Percentiles rank a stretch among this genome's conserved stretches.
Conservation (phyloP, 2,888 invertebrate genomes). For the Maniola hyperantus region DNA sequence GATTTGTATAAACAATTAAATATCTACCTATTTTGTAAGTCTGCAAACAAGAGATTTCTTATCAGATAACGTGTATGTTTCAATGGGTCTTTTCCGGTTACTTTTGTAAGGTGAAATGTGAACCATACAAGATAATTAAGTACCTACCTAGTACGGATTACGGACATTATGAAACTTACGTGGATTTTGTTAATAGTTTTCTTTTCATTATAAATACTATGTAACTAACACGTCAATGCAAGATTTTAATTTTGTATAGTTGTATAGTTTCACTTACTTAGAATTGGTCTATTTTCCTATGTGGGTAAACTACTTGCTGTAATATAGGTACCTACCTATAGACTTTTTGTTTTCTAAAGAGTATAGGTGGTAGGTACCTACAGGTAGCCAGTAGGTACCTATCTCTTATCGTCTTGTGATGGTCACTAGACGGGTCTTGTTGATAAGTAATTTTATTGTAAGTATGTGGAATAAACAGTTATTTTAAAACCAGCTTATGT, state of each 20-base stretch:
- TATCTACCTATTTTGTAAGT: slow-evolving; percentile 29
- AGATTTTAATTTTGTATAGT: not conserved
- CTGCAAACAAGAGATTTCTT: slow-evolving; percentile 45
- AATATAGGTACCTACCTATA: too few relatives aligned
- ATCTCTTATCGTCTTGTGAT: too few relatives aligned
- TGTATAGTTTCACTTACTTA: too few relatives aligned
- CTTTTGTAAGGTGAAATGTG: slow-evolving; percentile 36
- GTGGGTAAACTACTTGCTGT: too few relatives aligned
- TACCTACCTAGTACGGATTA: too few relatives aligned
- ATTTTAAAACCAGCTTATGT: too few relatives aligned
- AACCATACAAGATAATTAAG: slow-evolving; percentile 31
- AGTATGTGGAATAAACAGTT: too few relatives aligned
- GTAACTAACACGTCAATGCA: not conserved
- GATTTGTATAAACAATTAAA: slow-evolving; percentile 41
- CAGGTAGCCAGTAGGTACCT: not conserved
- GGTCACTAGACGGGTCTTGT: too few relatives aligned
- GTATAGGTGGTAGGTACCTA: not conserved
- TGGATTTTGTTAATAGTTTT: slow-evolving; percentile 20
- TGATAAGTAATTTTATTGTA: too few relatives aligned
- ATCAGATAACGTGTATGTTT: slow-evolving; percentile 50
- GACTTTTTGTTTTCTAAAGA: too few relatives aligned
- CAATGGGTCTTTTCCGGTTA: slow-evolving; percentile 32
- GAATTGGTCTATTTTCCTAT: too few relatives aligned
- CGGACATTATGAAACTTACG: slow-evolving; percentile 21
- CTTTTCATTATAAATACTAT: not conserved